These are phyloP conservation scores for Hippopotamus amphibius DNA, from an alignment of 2,113 vertebrate species.

Conservation along the genomic window DNA sequence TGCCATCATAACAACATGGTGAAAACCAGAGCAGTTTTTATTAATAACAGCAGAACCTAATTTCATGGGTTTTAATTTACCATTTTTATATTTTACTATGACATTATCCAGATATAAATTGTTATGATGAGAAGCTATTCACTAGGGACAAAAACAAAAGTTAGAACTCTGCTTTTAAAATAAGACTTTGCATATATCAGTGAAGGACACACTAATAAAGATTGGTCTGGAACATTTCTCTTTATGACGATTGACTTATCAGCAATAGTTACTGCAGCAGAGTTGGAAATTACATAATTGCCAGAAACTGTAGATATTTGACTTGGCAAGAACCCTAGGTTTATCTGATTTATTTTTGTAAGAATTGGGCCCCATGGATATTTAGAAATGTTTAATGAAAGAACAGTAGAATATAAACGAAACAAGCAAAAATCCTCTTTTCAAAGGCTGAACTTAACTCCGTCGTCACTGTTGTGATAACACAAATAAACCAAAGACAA, in stretches of 20 bases:
- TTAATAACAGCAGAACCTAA: slow-evolving; percentile 88
- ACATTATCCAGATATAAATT: slow-evolving; percentile 93
- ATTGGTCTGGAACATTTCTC: slow-evolving; percentile 91
- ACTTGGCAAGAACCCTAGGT: slow-evolving; percentile 88
- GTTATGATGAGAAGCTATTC: slow-evolving; percentile 90
- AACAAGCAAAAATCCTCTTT: slow-evolving; percentile 86
- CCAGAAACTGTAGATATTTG: slow-evolving; percentile 92
- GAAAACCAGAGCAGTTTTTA: slow-evolving; percentile 86
- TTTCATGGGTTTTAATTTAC: slow-evolving; percentile 88
- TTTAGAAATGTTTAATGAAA: slow-evolving; percentile 92
- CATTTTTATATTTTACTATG: slow-evolving; percentile 88
- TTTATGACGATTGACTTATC: slow-evolving; percentile 91
- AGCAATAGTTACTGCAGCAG: slow-evolving; percentile 88
- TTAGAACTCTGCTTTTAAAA: slow-evolving; percentile 82
- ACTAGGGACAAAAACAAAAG: slow-evolving; percentile 82
- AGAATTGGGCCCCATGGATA: slow-evolving; percentile 89
- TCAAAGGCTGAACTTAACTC: slow-evolving; percentile 87
- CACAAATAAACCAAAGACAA: slow-evolving; percentile 88
- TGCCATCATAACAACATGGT: slow-evolving; percentile 86
- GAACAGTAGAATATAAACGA: slow-evolving; percentile 89
- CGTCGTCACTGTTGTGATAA: slow-evolving; percentile 86
- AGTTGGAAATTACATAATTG: slow-evolving; percentile 93
- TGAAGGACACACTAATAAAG: slow-evolving; percentile 90
- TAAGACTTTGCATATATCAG: slow-evolving; percentile 89
- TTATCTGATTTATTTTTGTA: slow-evolving; percentile 92